These are phyloP conservation scores for Vespertilio murinus DNA, from an alignment of 2,797 vertebrate genomes.

Conservation along the genomic window DNA sequence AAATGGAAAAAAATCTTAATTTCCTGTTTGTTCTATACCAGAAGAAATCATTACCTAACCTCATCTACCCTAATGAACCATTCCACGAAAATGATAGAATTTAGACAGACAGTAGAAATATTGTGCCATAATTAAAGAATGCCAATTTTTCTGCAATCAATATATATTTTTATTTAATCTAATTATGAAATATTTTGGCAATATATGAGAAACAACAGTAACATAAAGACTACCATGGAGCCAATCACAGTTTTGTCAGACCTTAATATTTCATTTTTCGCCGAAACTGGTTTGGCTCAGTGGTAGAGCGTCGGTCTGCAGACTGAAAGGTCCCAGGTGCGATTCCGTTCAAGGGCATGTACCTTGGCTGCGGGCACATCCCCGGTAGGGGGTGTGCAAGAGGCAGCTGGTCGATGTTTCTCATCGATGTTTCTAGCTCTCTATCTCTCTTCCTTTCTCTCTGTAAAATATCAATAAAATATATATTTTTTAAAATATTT, in stretches of 20 bases:
- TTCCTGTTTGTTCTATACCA: neutral
- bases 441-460: no score
- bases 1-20: neutral
- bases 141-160: neutral
- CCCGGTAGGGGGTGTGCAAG: no score
- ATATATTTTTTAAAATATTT: no score
- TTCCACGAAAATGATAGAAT: neutral
- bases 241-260: neutral
- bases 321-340: no score
- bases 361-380: no score
- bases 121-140: neutral
- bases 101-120: neutral
- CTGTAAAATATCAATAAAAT: no score
- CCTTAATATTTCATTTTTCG: slow-evolving; percentile 26
- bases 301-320: no score
- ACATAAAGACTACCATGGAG: neutral
- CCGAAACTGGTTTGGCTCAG: no score
- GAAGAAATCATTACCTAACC: neutral
- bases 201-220: neutral
- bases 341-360: no score
- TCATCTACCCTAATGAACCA: neutral
- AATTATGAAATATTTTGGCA: slow-evolving; percentile 23
- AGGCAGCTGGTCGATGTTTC: no score
- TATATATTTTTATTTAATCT: neutral
- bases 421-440: no score